phyloP scores from a whole-genome alignment of 1,140 invertebrate species.

The Venustaconcha ellipsiformis region DNA sequence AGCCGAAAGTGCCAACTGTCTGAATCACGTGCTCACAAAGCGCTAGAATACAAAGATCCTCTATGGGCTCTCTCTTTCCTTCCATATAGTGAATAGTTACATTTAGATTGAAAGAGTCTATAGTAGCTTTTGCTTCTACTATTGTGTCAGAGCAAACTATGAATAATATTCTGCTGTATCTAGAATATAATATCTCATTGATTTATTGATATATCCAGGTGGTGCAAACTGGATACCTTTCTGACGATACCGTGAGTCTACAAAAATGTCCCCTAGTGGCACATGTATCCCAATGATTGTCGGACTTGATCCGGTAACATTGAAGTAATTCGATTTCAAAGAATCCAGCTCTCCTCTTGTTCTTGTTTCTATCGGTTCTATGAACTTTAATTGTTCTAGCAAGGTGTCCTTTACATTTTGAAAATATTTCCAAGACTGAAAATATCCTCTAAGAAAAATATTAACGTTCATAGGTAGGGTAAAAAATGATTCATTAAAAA shows the following conservation, averaged over 20 bases:
- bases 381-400: conserved; percentile 29
- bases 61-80: conserved; percentile 12
- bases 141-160: conserved; percentile 4
- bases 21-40: conserved; percentile 42
- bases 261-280: conserved; percentile 14
- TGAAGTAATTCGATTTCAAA: not conserved
- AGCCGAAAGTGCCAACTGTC: conserved; percentile 44
- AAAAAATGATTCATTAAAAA: too few species aligned
- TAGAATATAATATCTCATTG: conserved; percentile 2
- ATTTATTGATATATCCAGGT: not conserved
- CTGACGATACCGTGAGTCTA: not conserved
- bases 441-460: conserved; percentile 13
- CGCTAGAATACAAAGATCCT: conserved; percentile 50
- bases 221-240: not conserved
- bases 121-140: conserved; percentile 3
- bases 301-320: not conserved
- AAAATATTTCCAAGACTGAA: conserved; percentile 49
- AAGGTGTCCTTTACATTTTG: conserved; percentile 9
- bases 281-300: conserved; percentile 15
- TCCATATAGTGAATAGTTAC: not conserved
- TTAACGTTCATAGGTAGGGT: too few species aligned
- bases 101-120: not conserved
- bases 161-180: not conserved
- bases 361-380: not conserved
- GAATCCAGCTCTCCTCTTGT: not conserved